A percentile compares a stretch with the other conserved stretches of the same genome.
These are phyloP conservation scores for Thera obeliscata DNA, from an alignment of 2,888 invertebrate species.

Conservation along the genomic window DNA sequence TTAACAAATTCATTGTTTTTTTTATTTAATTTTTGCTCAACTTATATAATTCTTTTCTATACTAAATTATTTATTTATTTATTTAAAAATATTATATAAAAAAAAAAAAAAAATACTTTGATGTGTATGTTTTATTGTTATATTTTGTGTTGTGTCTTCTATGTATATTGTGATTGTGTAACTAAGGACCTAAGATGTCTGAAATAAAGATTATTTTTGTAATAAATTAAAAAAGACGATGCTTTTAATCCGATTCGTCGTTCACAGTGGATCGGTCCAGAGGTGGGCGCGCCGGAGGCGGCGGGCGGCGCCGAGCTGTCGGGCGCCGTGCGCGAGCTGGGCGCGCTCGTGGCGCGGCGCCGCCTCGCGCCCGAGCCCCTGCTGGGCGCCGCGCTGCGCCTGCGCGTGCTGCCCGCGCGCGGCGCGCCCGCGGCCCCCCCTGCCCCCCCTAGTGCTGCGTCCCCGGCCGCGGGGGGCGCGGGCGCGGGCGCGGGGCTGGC, in stretches of 20 bases:
- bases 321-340: constrained; percentile 68
- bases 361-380: constrained; percentile 71
- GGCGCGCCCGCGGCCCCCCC: constrained; percentile 58
- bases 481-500: constrained; percentile 46
- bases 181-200: no score
- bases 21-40: no score
- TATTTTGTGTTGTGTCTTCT: no score
- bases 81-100: no score
- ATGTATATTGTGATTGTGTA: no score
- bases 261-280: constrained; percentile 73
- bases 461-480: constrained; percentile 57
- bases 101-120: no score
- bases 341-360: constrained; percentile 70
- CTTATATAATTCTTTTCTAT: no score
- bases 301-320: constrained; percentile 57
- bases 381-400: constrained; percentile 70
- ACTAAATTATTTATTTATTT: no score
- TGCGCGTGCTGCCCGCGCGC: constrained; percentile 60
- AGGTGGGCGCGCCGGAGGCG: constrained; percentile 55
- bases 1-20: no score
- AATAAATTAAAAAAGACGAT: background rate
- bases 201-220: no score
- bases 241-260: background rate
- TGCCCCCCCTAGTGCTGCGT: no score
- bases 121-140: no score